These are phyloP conservation scores for Zootermopsis nevadensis DNA, from an alignment of 2,888 invertebrate species.

Conservation along the genomic window DNA sequence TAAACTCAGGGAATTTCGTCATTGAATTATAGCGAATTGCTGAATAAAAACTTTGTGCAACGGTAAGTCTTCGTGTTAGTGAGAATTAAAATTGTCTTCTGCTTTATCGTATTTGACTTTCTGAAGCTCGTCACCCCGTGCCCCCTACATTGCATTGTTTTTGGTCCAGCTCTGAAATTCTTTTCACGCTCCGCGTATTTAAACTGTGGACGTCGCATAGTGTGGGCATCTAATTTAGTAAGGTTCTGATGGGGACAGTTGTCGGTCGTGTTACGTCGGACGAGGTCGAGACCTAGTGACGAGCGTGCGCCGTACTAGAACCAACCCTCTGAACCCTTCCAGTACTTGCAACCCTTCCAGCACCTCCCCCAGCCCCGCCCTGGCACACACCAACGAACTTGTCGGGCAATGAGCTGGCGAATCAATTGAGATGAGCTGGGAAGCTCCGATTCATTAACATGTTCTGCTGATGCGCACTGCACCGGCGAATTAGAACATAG, in stretches of 20 bases:
- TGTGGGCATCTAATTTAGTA: too few relatives aligned
- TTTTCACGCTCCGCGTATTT: too few relatives aligned
- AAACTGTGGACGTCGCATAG: not conserved
- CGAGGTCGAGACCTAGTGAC: not conserved
- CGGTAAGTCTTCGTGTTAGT: too few relatives aligned
- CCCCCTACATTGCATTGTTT: too few relatives aligned
- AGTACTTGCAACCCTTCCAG: conserved; percentile 38
- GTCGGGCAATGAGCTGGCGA: too few relatives aligned
- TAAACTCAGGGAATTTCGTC: too few relatives aligned
- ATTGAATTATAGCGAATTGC: too few relatives aligned
- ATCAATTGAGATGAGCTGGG: conserved; percentile 27
- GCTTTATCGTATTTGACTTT: too few relatives aligned
- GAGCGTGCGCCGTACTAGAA: conserved; percentile 11
- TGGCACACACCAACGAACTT: not conserved
- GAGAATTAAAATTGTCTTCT: too few relatives aligned
- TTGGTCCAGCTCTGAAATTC: too few relatives aligned
- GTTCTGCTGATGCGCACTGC: conserved; percentile 32
- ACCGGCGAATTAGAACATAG: conserved; percentile 35
- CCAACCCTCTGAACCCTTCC: conserved; percentile 29
- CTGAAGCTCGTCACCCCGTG: too few relatives aligned
- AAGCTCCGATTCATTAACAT: conserved; percentile 23
- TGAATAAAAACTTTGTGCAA: too few relatives aligned
- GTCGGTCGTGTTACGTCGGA: not conserved
- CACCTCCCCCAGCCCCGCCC: conserved; percentile 41
- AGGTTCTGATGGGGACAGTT: not conserved